Conservation (phyloP, 2,113 vertebrate species). For the Phoenicopterus ruber region DNA sequence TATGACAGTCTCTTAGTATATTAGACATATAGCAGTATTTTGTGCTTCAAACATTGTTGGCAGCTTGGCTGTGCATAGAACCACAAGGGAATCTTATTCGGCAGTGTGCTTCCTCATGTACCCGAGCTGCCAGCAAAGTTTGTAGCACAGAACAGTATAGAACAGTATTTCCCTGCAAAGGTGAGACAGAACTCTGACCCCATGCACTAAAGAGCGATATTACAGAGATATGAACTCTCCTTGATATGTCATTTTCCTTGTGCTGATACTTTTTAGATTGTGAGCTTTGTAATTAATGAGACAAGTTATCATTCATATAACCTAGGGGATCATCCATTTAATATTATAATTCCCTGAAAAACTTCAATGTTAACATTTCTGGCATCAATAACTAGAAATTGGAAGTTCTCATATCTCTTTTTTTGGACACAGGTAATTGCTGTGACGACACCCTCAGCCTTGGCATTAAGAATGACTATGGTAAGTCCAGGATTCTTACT, state of each 20-base stretch:
- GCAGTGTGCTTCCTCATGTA: background rate
- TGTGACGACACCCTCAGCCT: background rate
- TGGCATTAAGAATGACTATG: background rate
- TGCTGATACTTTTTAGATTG: background rate
- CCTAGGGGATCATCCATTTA: background rate
- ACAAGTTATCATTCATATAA: background rate
- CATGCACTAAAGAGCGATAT: background rate
- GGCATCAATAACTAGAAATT: background rate
- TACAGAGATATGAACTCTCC: background rate
- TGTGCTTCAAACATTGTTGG: background rate
- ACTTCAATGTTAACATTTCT: background rate
- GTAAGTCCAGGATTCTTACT: background rate
- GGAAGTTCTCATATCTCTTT: background rate
- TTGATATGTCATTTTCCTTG: background rate
- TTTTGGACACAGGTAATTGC: background rate
- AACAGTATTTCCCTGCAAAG: background rate
- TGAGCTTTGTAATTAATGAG: background rate
- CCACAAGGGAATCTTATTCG: background rate
- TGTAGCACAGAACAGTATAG: background rate
- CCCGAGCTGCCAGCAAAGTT: background rate
- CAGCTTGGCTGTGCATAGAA: background rate
- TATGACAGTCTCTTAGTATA: background rate
- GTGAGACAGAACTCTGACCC: background rate
- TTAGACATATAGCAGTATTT: background rate
- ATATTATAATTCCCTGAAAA: background rate